Evolutionary conservation across 2,888 invertebrate genomes (phyloP).

Genomic region (Lepidocyrtoides sp.): DNA sequence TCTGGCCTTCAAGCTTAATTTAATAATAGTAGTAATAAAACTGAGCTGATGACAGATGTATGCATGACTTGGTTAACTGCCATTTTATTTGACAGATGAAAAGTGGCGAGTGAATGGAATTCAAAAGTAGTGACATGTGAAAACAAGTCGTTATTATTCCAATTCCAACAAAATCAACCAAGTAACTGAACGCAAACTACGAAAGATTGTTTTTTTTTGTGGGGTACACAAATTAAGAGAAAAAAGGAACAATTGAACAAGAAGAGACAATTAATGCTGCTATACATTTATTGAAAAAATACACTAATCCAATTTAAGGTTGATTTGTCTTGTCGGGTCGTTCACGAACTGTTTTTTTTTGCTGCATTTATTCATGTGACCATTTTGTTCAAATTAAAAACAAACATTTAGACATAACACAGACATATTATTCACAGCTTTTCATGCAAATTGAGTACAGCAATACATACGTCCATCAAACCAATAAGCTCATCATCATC

Average conservation of each 20-base stretch:
- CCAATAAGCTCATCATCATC: neutral
- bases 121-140: conserved; percentile 18
- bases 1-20: conserved; percentile 30
- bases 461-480: neutral
- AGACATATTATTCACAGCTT: neutral
- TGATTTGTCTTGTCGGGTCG: neutral
- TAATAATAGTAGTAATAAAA: conserved; percentile 15
- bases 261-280: neutral
- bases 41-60: conserved; percentile 9
- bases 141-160: neutral
- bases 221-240: neutral
- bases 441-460: neutral
- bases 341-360: neutral
- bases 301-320: conserved; percentile 21
- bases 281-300: neutral
- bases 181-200: neutral
- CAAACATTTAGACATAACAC: neutral
- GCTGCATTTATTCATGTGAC: too few species aligned
- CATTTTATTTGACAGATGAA: conserved; percentile 31
- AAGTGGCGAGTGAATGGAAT: conserved; percentile 5
- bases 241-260: neutral
- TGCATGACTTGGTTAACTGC: conserved; percentile 11
- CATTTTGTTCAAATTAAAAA: too few species aligned
- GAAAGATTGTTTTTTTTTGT: neutral
- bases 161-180: neutral